Conservation (phyloP, 2,888 invertebrate genomes). For the Nemapogon koenigi region DNA sequence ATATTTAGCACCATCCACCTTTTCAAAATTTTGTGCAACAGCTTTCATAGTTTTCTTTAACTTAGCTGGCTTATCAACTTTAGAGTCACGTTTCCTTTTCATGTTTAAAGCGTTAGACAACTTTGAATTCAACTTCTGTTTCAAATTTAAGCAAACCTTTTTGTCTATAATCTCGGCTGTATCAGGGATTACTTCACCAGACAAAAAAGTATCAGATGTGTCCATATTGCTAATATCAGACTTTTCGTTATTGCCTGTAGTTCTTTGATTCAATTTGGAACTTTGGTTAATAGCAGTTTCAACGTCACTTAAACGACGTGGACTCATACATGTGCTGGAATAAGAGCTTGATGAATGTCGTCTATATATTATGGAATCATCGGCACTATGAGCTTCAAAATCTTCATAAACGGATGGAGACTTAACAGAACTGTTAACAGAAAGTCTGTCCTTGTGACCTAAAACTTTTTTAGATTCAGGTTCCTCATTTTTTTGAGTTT, state of each 20-base stretch:
- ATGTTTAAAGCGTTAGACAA: conserved; percentile 43
- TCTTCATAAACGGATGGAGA: conserved; percentile 68
- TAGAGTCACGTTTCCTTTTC: conserved; percentile 47
- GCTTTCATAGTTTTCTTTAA: conserved; percentile 26
- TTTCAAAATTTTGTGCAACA: not conserved
- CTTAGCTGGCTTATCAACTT: conserved; percentile 40
- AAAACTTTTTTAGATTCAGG: conserved; percentile 40
- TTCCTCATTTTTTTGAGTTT: conserved; percentile 34
- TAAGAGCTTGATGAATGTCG: conserved; percentile 85
- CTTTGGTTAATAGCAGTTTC: conserved; percentile 29
- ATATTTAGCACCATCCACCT: conserved; percentile 17
- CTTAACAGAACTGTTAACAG: conserved; percentile 43
- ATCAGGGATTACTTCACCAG: conserved; percentile 22
- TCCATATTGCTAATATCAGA: conserved; percentile 14
- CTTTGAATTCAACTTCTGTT: conserved; percentile 52
- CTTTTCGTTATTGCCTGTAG: conserved; percentile 16
- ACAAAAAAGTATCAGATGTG: conserved; percentile 23
- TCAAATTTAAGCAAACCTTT: conserved; percentile 47
- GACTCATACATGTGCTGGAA: conserved; percentile 73
- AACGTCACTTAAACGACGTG: conserved; percentile 64
- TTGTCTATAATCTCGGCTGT: conserved; percentile 42
- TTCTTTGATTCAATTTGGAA: conserved; percentile 12
- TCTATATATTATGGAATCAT: conserved; percentile 81
- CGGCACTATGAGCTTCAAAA: conserved; percentile 69
- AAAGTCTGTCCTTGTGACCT: conserved; percentile 40